A percentile compares a stretch with the other conserved stretches of the same genome.
phyloP scores from a whole-genome alignment of 2,888 invertebrate species.

The Nyleta sp. region DNA sequence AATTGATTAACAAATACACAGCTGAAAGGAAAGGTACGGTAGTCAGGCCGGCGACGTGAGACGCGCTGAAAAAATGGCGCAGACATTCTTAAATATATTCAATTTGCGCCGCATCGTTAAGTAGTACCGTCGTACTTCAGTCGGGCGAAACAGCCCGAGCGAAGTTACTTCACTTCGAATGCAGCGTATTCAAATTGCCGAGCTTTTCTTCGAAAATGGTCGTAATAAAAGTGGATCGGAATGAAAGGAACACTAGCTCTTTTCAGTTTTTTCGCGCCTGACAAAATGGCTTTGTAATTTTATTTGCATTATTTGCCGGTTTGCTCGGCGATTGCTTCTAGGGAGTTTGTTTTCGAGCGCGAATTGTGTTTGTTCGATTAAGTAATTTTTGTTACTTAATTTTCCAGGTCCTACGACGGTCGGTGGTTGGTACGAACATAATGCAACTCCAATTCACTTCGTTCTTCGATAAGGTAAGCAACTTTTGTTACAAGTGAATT shows the following conservation, averaged over 20 bases:
- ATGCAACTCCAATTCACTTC: too few species aligned
- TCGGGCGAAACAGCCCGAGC: slow-evolving; percentile 23
- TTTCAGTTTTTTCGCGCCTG: slow-evolving; percentile 1
- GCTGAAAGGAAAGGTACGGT: slow-evolving; percentile 26
- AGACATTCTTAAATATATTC: slow-evolving; percentile 25
- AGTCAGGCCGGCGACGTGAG: slow-evolving; percentile 12
- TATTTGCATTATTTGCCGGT: slow-evolving; percentile 11
- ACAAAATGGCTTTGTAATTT: slow-evolving; percentile 9
- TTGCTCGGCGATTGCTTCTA: not conserved
- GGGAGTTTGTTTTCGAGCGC: not conserved
- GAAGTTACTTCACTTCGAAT: slow-evolving; percentile 27
- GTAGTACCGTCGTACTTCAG: slow-evolving; percentile 30
- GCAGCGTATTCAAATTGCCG: slow-evolving; percentile 28
- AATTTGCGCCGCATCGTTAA: slow-evolving; percentile 22
- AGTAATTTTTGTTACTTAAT: too few species aligned
- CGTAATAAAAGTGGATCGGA: slow-evolving; percentile 28
- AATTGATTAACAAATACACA: slow-evolving; percentile 43
- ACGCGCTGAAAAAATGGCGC: slow-evolving; percentile 29
- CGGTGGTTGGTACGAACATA: too few species aligned
- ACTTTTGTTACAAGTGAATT: too few species aligned
- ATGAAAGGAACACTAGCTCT: not conserved
- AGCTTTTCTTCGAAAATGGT: slow-evolving; percentile 28
- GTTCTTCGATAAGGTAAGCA: too few species aligned
- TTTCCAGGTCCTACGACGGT: too few species aligned
- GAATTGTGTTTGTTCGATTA: too few species aligned